Conservation (phyloP, 2,888 invertebrate genomes). For the Hofmannophila pseudospretella region DNA sequence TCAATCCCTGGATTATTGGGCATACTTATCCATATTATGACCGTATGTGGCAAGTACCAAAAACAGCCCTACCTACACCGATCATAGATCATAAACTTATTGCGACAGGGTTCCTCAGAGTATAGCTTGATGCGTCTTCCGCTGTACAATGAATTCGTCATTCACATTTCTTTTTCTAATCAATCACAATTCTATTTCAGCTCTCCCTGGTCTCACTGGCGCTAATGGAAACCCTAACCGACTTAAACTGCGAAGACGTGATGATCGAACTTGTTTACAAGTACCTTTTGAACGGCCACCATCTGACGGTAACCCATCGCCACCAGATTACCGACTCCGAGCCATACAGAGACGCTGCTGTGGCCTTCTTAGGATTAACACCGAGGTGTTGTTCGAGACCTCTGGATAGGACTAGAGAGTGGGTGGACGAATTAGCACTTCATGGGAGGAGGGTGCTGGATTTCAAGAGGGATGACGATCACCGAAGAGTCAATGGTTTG, state of each 20-base stretch:
- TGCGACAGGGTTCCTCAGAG: too few species aligned
- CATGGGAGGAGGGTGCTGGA: conserved; percentile 54
- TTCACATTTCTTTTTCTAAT: too few species aligned
- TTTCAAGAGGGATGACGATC: conserved; percentile 42
- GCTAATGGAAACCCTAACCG: conserved; percentile 92
- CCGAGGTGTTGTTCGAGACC: conserved; percentile 80
- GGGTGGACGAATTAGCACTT: conserved; percentile 56
- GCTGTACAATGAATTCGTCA: too few species aligned
- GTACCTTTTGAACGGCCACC: conserved; percentile 79
- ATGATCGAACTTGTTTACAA: conserved; percentile 94
- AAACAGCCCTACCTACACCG: too few species aligned
- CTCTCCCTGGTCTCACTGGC: conserved; percentile 92
- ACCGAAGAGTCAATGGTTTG: conserved; percentile 45
- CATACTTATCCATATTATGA: too few species aligned
- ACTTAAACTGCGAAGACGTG: conserved; percentile 96
- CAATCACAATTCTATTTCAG: conserved; percentile 68
- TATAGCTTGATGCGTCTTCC: too few species aligned
- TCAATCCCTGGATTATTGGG: too few species aligned
- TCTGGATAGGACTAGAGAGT: conserved; percentile 49
- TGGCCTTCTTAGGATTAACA: conserved; percentile 59
- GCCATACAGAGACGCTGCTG: conserved; percentile 57
- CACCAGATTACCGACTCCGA: conserved; percentile 52
- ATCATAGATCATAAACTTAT: too few species aligned
- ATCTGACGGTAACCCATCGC: conserved; percentile 46
- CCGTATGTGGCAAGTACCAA: too few species aligned